phyloP scores from a whole-genome alignment of 2,888 invertebrate species.

The Microctonus aethiopoides region DNA sequence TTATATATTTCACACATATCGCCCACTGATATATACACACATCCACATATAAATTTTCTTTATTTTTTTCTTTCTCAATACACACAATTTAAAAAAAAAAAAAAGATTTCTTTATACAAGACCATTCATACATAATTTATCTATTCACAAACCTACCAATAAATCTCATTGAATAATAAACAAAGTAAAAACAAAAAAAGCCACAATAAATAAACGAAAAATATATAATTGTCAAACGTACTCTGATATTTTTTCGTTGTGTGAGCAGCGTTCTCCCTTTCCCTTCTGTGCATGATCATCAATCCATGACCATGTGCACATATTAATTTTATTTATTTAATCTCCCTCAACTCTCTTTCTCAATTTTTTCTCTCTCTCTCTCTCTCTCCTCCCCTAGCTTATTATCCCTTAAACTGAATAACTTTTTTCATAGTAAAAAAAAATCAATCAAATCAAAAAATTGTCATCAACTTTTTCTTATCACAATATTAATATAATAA shows the following conservation, averaged over 20 bases:
- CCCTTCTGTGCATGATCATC: conserved; percentile 60
- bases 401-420: background rate
- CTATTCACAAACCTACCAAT: background rate
- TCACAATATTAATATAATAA: background rate
- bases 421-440: background rate
- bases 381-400: background rate
- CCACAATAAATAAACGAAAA: background rate
- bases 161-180: conserved; percentile 4
- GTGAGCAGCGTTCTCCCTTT: conserved; percentile 53
- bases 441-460: conserved; percentile 4
- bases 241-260: conserved; percentile 56
- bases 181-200: conserved; percentile 14
- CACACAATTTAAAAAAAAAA: background rate
- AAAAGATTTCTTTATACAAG: background rate
- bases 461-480: too few relatives aligned
- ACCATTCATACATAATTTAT: background rate
- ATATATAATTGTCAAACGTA: conserved; percentile 55
- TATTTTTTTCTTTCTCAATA: background rate
- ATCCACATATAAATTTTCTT: too few relatives aligned
- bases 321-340: conserved; percentile 36
- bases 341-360: background rate
- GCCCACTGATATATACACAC: conserved; percentile 22
- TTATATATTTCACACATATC: conserved; percentile 1
- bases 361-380: too few relatives aligned
- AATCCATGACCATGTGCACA: conserved; percentile 46